Percentiles rank a stretch among this genome's conserved stretches.
These are phyloP conservation scores for Volucella zonaria DNA, from an alignment of 2,888 invertebrate genomes.

Conservation along the genomic window DNA sequence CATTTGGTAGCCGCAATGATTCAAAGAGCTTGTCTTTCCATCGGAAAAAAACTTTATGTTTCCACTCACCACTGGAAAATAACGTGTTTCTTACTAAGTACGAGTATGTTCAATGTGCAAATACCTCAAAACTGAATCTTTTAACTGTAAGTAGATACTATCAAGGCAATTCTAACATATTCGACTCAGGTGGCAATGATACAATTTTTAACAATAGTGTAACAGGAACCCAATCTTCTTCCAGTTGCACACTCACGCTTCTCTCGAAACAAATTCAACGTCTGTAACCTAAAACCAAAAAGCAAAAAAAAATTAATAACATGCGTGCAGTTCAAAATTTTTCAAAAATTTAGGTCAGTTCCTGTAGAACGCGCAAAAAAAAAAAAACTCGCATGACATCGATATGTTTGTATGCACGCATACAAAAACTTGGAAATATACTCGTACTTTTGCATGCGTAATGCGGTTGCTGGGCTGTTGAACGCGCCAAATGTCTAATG, in stretches of 20 bases:
- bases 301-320: neutral
- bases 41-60: no score
- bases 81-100: no score
- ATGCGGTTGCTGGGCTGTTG: slow-evolving; percentile 21
- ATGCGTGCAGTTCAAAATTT: slow-evolving; percentile 31
- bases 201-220: no score
- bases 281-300: slow-evolving; percentile 18
- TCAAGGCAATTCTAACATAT: no score
- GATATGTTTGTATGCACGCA: neutral
- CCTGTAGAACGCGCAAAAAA: slow-evolving; percentile 2
- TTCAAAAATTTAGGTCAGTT: slow-evolving; percentile 37
- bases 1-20: no score
- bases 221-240: no score
- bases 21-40: no score
- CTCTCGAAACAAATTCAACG: slow-evolving; percentile 20
- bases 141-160: no score
- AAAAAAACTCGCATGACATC: neutral
- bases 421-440: slow-evolving; percentile 1
- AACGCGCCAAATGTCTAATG: slow-evolving; percentile 10
- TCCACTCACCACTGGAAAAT: no score
- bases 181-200: no score
- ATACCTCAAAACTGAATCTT: no score
- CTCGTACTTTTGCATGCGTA: slow-evolving; percentile 30
- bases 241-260: slow-evolving; percentile 2
- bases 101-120: no score